Conservation (phyloP, 2,113 vertebrate genomes). For the Bos javanicus region DNA sequence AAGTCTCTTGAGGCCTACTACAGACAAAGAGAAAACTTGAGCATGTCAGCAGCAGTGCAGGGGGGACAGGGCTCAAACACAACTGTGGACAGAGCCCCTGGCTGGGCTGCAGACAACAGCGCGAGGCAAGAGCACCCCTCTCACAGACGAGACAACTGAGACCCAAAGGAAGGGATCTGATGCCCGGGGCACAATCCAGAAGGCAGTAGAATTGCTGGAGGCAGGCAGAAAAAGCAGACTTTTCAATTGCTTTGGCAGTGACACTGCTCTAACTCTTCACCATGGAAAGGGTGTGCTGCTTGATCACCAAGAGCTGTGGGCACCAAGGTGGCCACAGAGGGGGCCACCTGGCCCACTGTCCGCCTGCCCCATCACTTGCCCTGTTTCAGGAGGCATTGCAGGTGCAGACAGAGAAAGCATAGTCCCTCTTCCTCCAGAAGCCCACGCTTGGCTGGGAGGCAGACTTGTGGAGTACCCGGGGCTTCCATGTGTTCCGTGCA, state of each 20-base stretch:
- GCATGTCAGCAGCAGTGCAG: not conserved
- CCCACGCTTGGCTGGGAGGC: not conserved
- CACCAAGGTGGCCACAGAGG: too few relatives aligned
- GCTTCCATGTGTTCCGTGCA: fast-evolving
- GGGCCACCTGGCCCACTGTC: not conserved
- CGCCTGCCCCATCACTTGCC: not conserved
- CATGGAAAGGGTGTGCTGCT: fast-evolving
- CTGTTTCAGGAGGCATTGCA: fast-evolving
- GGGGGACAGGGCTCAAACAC: not conserved
- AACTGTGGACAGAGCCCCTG: fast-evolving
- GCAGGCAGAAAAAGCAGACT: not conserved
- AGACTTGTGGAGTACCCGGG: not conserved
- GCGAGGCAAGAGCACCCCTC: not conserved
- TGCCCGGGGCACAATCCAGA: not conserved
- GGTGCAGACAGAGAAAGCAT: not conserved
- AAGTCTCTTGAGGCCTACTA: not conserved
- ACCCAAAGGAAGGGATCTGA: too few relatives aligned
- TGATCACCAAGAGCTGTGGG: not conserved
- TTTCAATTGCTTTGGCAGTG: not conserved
- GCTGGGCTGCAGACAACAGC: not conserved
- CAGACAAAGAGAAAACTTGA: not conserved
- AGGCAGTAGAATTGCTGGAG: not conserved
- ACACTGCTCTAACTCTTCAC: not conserved
- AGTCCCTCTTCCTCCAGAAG: not conserved
- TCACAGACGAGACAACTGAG: not conserved